A percentile compares a stretch with the other conserved stretches of the same genome.
Evolutionary conservation across 2,888 invertebrate genomes (phyloP).

Genomic region (Drosophila algonquin): DNA sequence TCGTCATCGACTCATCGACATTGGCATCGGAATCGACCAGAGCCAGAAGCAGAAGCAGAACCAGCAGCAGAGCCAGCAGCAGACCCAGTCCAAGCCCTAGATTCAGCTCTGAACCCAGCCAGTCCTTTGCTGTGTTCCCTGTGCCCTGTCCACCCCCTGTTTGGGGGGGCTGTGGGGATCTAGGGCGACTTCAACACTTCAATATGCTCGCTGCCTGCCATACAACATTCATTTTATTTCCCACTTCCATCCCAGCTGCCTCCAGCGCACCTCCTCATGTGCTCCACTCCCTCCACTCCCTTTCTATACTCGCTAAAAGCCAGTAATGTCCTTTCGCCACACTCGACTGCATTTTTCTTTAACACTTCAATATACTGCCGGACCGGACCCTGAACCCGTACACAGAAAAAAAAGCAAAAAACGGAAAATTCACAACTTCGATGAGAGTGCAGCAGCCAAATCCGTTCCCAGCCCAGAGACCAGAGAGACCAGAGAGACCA

Average conservation of each 20-base stretch:
- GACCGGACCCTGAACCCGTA: conserved; percentile 22
- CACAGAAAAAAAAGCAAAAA: conserved; percentile 19
- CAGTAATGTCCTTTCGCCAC: conserved; percentile 79
- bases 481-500: conserved; percentile 14
- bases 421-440: conserved; percentile 63
- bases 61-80: background rate
- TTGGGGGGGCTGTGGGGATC: conserved; percentile 1
- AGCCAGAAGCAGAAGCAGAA: background rate
- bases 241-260: conserved; percentile 31
- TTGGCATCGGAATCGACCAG: conserved; percentile 27
- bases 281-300: background rate
- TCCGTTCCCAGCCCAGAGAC: conserved; percentile 53
- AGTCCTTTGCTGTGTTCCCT: conserved; percentile 10
- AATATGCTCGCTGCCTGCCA: conserved; percentile 71
- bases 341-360: conserved; percentile 80
- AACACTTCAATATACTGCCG: conserved; percentile 76
- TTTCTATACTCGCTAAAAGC: conserved; percentile 71
- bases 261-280: background rate
- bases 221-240: conserved; percentile 78
- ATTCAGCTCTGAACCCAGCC: conserved; percentile 29
- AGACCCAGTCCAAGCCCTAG: conserved; percentile 20
- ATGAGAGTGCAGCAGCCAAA: conserved; percentile 57
- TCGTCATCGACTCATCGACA: conserved; percentile 65
- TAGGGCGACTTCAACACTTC: conserved; percentile 74
- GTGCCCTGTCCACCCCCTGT: background rate